Conservation (phyloP, 2,888 invertebrate species). For the Nomada lathburiana region DNA sequence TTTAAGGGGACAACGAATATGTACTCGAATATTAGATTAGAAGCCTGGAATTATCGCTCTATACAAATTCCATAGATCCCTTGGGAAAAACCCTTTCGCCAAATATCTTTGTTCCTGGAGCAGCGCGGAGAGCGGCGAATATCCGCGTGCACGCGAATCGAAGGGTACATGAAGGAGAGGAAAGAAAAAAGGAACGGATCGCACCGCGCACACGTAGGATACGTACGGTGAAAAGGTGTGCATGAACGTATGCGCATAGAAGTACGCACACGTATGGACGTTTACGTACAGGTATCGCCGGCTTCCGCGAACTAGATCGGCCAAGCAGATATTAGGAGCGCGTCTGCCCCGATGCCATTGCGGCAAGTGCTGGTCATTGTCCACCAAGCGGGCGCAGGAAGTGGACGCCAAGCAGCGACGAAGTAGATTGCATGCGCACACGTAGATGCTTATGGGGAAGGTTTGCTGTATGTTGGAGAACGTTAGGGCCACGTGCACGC, state of each 20-base stretch:
- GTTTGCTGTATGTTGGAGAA: too few species aligned
- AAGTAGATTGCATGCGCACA: constrained; percentile 23
- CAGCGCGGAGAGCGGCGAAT: constrained; percentile 10
- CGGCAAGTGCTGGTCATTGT: constrained; percentile 81
- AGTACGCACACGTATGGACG: constrained; percentile 46
- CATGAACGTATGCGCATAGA: constrained; percentile 27
- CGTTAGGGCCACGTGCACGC: too few species aligned
- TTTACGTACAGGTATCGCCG: constrained; percentile 65
- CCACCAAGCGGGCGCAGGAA: constrained; percentile 78
- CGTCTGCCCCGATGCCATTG: constrained; percentile 75
- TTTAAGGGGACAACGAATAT: too few species aligned
- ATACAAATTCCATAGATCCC: too few species aligned
- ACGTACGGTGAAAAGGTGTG: constrained; percentile 23
- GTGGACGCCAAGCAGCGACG: constrained; percentile 61
- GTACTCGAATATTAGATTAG: too few species aligned
- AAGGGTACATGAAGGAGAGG: constrained; percentile 36
- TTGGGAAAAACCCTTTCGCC: too few species aligned
- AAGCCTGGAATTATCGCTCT: too few species aligned
- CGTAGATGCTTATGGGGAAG: too few species aligned
- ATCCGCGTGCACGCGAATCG: constrained; percentile 12
- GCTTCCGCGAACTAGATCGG: constrained; percentile 83
- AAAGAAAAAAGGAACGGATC: constrained; percentile 21
- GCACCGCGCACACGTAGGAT: constrained; percentile 34
- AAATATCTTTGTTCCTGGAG: neutral
- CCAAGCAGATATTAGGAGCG: constrained; percentile 78